A percentile compares a stretch with the other conserved stretches of the same genome.
These are phyloP conservation scores for Tipula helvola DNA, from an alignment of 2,888 invertebrate genomes.

Conservation along the genomic window DNA sequence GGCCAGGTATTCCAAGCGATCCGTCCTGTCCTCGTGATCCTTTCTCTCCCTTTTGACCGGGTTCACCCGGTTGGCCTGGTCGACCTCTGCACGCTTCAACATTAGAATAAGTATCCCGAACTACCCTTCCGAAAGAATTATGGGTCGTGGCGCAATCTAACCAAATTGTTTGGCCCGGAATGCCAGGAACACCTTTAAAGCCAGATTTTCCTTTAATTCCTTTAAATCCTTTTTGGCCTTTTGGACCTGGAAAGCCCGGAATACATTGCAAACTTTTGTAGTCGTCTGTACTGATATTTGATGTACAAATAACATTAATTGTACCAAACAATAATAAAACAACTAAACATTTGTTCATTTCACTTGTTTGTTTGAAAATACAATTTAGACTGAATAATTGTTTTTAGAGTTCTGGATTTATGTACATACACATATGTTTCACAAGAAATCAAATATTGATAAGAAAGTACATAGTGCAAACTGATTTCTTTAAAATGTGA, in stretches of 20 bases:
- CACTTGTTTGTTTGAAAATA: background rate
- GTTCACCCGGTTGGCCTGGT: background rate
- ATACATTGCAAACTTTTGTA: background rate
- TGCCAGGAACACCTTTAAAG: background rate
- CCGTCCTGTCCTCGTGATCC: background rate
- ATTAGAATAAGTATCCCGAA: background rate
- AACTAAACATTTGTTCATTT: background rate
- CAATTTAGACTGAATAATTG: too few species aligned
- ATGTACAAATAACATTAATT: background rate
- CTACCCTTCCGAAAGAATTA: background rate
- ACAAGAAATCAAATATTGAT: too few species aligned
- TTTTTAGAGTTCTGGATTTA: too few species aligned
- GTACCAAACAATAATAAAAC: background rate
- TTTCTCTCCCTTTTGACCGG: background rate
- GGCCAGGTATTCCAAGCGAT: background rate
- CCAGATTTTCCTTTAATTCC: background rate
- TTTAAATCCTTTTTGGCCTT: background rate
- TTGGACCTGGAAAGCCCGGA: background rate
- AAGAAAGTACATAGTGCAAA: too few species aligned
- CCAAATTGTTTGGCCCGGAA: background rate
- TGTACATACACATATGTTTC: too few species aligned
- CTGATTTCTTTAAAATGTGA: too few species aligned
- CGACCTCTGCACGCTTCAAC: background rate
- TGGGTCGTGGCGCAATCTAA: background rate
- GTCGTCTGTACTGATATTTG: background rate